Percentiles rank a stretch among this genome's conserved stretches.
Conservation (phyloP, 2,113 vertebrate species). For the Bolborhynchus lineola region DNA sequence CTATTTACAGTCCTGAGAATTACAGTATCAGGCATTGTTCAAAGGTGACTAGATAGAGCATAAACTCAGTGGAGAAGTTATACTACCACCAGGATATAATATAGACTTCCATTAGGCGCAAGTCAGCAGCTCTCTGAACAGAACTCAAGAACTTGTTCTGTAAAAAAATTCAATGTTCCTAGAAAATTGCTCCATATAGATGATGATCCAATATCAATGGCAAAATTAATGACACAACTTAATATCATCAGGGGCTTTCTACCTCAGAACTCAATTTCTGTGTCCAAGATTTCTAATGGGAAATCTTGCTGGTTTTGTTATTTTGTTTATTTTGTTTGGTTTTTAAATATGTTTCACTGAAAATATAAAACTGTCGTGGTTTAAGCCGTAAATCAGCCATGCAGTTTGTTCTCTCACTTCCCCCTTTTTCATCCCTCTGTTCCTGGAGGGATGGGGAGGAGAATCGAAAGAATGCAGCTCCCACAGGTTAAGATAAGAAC, state of each 20-base stretch:
- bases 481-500: too few species aligned
- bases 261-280: neutral
- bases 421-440: too few species aligned
- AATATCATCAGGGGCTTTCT: neutral
- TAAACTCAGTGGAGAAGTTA: neutral
- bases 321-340: neutral
- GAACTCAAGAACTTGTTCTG: neutral
- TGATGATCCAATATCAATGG: neutral
- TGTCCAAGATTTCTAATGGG: neutral
- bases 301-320: neutral
- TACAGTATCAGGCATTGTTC: neutral
- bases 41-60: neutral
- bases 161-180: neutral
- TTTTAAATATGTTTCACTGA: neutral
- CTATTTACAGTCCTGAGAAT: neutral
- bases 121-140: neutral
- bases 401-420: too few species aligned
- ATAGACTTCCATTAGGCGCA: neutral
- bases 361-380: neutral
- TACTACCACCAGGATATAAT: neutral
- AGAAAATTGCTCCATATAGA: neutral
- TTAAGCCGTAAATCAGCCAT: too few species aligned
- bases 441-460: too few species aligned
- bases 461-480: too few species aligned
- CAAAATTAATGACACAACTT: neutral